Evolutionary conservation across 2,113 vertebrate species (phyloP), one percentile per base, ranked within the genome.

Genomic region (Pithys albifrons): DNA sequence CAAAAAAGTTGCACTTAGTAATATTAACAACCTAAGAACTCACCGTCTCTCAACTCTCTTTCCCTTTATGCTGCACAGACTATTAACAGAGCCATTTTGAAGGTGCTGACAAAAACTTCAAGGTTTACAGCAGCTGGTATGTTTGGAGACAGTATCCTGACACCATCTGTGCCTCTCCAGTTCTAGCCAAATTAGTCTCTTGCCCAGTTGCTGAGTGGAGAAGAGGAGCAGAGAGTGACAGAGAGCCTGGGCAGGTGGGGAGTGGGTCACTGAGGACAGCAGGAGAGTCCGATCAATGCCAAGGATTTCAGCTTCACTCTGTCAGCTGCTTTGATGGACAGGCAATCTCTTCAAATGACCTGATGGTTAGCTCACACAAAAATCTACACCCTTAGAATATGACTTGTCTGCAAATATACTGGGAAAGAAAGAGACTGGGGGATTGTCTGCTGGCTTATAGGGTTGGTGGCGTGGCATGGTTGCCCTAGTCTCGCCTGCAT

Each of bases 111-210:
- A 78, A 79, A 95, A 91, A 49, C 54, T 73, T 41, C 66, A 58
- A 76, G 78, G 78, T 88, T 94, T 88, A 62, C 35, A 75, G 90
- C 88, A 96, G 78, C 85, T 96, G 93, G 69, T 88, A 51, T 77
- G 45, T 94, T 94, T 94, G 65, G 48, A 94, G 90, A 67, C 69
- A 75, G 75, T 52, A 80, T 14, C 27, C 59, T 71, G 59, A 39
- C 90, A 55, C 88, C 93, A 95, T 90, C 93, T 96, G 82, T 86
- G 85, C 72, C 75, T 91, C 65, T 88, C 64, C 55, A 49, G 10
- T 74, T 73, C 74, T 61, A 92, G 95, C 67, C 91, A 96, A 90
- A 74, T 85, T 80, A 91, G 69, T 27, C 59, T 90, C 39, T 39
- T 74, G 65, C 59, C 88, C 93, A 64, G 46, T 52, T 46, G 29